Base-by-base conservation (phyloP, 2,888 invertebrate genomes). In the Ornithoptera priamus region DNA sequence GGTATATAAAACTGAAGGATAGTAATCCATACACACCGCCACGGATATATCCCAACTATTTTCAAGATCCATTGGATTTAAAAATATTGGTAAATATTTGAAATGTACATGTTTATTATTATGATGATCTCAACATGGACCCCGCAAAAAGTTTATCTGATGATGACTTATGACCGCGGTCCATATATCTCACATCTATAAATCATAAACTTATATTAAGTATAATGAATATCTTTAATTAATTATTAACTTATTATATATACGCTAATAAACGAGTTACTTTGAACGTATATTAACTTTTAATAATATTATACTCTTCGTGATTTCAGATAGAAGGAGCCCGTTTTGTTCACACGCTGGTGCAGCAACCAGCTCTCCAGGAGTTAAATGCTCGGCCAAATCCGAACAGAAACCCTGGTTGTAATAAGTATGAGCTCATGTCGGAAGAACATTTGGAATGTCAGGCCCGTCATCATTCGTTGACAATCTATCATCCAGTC, bases 1-100 rank as follows among this genome's bases (percentile, higher is more conserved):
- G 97, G 0, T 93, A 89, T 74, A 81, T 97, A 18, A 89, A 94
- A 75, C 86, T 99, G 1, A 93, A 91, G 75, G 95, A 96, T 63
- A 89, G 90, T 0, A 93, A 97, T 81, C 96, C 97, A 0, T 90
- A 93, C 68, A 93, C 95, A 0, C 95, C 96, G 74, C 97, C 98
- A 0, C 84, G 94, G n/a, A 97, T 99, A 71, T 95, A 96, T 84
- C 96, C 99, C 0, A 98, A 98, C 84, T 99, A 99, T 84, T 96
- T 95, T 78, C 86, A 94, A 0, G 94, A 97, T 78, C 95, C 95
- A 0, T 85, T 94, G 53, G 98, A 98, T 81, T 81, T 97, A 30
- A 93, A 94, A 75, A 86, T 95, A 67, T 85, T 97, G 91, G 96
- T 97, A 94, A 70, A 59, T 62, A 63, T 65, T 46, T 15, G 15